Base-by-base conservation (phyloP, 2,888 invertebrate species). In the Mantis religiosa region DNA sequence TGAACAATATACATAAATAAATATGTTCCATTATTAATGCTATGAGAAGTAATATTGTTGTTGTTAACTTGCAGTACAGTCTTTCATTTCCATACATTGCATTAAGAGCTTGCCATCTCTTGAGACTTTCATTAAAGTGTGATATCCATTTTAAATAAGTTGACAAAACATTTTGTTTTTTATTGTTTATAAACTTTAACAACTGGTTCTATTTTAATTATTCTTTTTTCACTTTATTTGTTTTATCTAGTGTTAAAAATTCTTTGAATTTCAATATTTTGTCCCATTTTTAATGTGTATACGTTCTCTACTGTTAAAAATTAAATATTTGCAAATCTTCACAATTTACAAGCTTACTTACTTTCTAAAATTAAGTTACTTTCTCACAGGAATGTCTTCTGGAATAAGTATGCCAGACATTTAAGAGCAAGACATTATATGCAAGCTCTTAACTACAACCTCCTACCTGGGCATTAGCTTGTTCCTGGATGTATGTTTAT, bases 1-100 rank as follows among this genome's bases (percentile, higher is more conserved):
- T 88, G 81, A 88, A 82, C 87, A 82, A 87, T 87, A 87, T 82
- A 34, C 82, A 82, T 82, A 87, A 82, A 86, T 71, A 86, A 82
- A 87, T 82, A 81, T 87, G 87, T 87, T 87, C 82, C 87, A 82
- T 82, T 82, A 30, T 87, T 87, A 87, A 87, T 87, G 87, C 87
- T 87, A 87, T 34, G 30, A 82, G 87, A 82, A 87, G 82, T 87
- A 41, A 87, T 41, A 82, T 82, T 87, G 87, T 87, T 87, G 28
- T 87, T 87, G 41, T 82, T 87, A 34, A 81, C 82, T 82, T 34
- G 87, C 82, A 87, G 82, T 87, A 87, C 87, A 82, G 82, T 87
- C 81, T 87, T 87, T 87, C 34, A 87, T 87, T 86, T 87, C 82
- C 82, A 82, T 34, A 87, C 82, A 71, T 71, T 71, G 54, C 20